Percentiles rank a stretch among this genome's conserved stretches.
These are phyloP conservation scores for Chamaetylas fuelleborni DNA, from an alignment of 2,113 vertebrate species.

Conservation along the genomic window DNA sequence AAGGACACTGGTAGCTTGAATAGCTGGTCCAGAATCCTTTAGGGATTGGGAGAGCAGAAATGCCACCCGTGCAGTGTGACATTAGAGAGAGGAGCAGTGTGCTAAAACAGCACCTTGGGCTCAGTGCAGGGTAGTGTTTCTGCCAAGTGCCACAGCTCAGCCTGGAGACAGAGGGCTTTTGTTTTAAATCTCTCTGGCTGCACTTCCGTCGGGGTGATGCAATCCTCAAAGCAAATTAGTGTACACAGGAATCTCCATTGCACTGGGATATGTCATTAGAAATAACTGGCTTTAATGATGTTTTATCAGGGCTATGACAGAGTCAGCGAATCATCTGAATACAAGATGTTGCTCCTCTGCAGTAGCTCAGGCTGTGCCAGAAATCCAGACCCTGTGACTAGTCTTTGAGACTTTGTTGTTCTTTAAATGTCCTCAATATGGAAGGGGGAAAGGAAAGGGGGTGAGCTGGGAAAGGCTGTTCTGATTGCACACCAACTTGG, in stretches of 20 bases:
- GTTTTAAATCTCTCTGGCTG: constrained; percentile 62
- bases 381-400: neutral
- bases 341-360: constrained; percentile 2
- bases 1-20: constrained; percentile 17
- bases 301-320: constrained; percentile 29
- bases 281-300: constrained; percentile 46
- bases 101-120: constrained; percentile 30
- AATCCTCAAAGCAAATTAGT: constrained; percentile 55
- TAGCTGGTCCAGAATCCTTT: constrained; percentile 3
- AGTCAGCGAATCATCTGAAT: constrained; percentile 11
- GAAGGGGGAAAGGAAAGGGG: neutral
- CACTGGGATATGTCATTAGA: constrained; percentile 14
- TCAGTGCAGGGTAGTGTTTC: neutral
- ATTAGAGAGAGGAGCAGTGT: constrained; percentile 6
- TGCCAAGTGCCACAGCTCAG: constrained; percentile 54
- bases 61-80: constrained; percentile 26
- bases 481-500: neutral
- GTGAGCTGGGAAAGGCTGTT: neutral
- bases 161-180: constrained; percentile 55
- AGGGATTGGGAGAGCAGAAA: neutral
- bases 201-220: constrained; percentile 36
- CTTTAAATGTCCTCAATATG: neutral
- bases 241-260: constrained; percentile 35
- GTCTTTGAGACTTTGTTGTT: neutral
- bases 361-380: neutral